phyloP scores from a whole-genome alignment of 2,888 invertebrate genomes.

The Lycophotia porphyrea region DNA sequence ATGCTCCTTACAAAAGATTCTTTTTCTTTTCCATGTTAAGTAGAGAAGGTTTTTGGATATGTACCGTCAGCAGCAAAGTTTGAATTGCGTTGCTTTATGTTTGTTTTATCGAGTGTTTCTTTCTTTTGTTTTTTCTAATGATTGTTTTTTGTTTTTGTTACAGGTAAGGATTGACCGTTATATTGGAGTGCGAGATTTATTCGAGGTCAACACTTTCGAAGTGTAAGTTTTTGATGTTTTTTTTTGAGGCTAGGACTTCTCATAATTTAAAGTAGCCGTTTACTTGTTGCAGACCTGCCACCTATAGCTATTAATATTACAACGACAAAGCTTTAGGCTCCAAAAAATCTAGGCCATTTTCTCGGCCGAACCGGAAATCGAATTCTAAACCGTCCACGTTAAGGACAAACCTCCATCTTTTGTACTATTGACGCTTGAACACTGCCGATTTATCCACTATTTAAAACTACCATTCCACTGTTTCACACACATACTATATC shows the following conservation, averaged over 20 bases:
- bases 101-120: slow-evolving; percentile 31
- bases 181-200: slow-evolving; percentile 24
- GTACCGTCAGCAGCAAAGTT: slow-evolving; percentile 74
- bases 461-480: no score
- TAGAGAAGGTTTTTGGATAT: slow-evolving; percentile 80
- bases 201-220: background rate
- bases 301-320: no score
- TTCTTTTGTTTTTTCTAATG: slow-evolving; percentile 36
- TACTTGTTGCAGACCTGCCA: background rate
- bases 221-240: slow-evolving; percentile 25
- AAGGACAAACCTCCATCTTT: no score
- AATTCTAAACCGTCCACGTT: background rate
- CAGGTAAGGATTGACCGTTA: slow-evolving; percentile 58
- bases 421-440: background rate
- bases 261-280: background rate
- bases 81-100: slow-evolving; percentile 35
- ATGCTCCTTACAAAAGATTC: slow-evolving; percentile 85
- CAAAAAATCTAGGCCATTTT: background rate
- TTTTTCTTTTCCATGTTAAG: slow-evolving; percentile 87
- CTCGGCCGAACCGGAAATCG: background rate
- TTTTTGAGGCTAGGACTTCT: background rate
- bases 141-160: slow-evolving; percentile 56
- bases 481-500: background rate
- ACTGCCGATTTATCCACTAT: background rate
- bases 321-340: no score